Base-by-base conservation (phyloP, 2,113 vertebrate genomes). In the Mustela lutreola region DNA sequence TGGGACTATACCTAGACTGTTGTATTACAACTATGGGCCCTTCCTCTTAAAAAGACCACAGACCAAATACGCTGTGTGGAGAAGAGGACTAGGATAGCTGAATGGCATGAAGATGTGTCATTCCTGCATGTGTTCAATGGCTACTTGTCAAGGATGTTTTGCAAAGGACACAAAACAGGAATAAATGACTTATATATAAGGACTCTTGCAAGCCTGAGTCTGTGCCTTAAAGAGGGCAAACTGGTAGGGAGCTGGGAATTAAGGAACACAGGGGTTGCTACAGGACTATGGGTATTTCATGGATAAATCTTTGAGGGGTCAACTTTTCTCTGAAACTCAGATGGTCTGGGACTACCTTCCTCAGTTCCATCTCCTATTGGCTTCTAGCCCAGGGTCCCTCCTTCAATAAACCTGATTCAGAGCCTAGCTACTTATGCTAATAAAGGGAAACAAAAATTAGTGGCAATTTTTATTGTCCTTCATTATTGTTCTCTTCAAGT, bases 341-440 rank as follows among this genome's bases (percentile, higher is more conserved):
- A 80, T 42, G 24, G 15, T 82, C 50, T 95, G 48, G 0, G 42
- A 76, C 8, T 58, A 73, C 31, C 53, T 95, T 91, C n/a, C 39
- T 60, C 36, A 83, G 31, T 63, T 93, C 21, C 22, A 65, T 18
- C 50, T 88, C 73, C 16, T 82, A 89, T 36, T 85, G 53, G 71
- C 36, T 88, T 92, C 45, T 67, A 95, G 19, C 7, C 26, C 60
- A 91, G 7, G 81, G 36, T 81, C 21, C 56, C 9, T 96, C 26
- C 22, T 65, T 12, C 78, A 78, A 31, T 70, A 89, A 84, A 26
- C 21, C 53, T 36, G 33, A 89, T 45, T 76, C n/a, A 85, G 26
- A 94, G 75, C 16, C 48, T 62, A 87, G 42, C 15, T 93, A 91
- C 71, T 93, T 85, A 97, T 22, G 28, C 62, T 84, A 97, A 95